These are phyloP conservation scores for Trichopria drosophilae DNA, from an alignment of 2,888 invertebrate genomes.

Conservation along the genomic window DNA sequence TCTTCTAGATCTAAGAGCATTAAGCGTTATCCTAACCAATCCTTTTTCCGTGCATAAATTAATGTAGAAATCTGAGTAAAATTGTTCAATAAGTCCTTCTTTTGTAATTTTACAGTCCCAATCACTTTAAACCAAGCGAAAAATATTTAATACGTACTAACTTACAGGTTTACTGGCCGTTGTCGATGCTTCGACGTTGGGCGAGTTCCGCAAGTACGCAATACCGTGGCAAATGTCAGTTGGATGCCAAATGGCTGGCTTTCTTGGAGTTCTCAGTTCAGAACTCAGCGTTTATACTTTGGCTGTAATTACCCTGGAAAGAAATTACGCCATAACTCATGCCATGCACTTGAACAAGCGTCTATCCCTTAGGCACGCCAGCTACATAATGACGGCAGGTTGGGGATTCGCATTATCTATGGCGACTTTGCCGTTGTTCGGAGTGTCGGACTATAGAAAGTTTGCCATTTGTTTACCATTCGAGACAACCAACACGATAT, in stretches of 20 bases:
- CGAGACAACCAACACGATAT: slow-evolving; percentile 78
- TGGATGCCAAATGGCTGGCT: slow-evolving; percentile 92
- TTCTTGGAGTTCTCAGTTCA: slow-evolving; percentile 89
- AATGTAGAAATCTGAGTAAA: too few species aligned
- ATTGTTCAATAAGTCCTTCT: too few species aligned
- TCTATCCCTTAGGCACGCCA: slow-evolving; percentile 87
- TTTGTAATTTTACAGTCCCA: too few species aligned
- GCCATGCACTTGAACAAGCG: slow-evolving; percentile 96
- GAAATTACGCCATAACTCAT: slow-evolving; percentile 96
- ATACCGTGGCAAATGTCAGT: slow-evolving; percentile 97
- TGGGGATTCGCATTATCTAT: slow-evolving; percentile 88
- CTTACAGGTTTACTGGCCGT: slow-evolving; percentile 83
- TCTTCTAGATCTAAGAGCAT: too few species aligned
- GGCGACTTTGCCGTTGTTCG: slow-evolving; percentile 86
- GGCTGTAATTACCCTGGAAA: slow-evolving; percentile 92
- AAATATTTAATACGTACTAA: too few species aligned
- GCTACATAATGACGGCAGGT: slow-evolving; percentile 89
- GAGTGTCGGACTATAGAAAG: slow-evolving; percentile 92
- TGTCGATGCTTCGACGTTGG: slow-evolving; percentile 92
- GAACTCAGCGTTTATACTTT: slow-evolving; percentile 94
- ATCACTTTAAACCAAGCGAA: too few species aligned
- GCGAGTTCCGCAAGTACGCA: slow-evolving; percentile 94
- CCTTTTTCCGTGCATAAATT: too few species aligned
- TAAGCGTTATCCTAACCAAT: too few species aligned
- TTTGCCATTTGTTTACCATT: slow-evolving; percentile 97